These are phyloP conservation scores for Aptenodytes forsteri DNA, from an alignment of 2,113 vertebrate species.

Conservation along the genomic window DNA sequence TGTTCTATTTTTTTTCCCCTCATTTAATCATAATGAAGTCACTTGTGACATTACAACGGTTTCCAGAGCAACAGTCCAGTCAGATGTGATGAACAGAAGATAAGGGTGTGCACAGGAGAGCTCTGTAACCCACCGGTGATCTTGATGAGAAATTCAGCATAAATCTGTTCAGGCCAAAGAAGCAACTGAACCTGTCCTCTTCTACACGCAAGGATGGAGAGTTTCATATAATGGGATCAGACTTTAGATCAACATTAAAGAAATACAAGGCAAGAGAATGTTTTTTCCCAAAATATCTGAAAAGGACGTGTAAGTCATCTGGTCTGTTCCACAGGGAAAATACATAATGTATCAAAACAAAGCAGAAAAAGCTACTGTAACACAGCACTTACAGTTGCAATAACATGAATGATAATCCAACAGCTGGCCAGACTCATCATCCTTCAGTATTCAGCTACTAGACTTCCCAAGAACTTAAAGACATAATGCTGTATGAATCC, in stretches of 20 bases:
- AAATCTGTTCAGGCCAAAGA: neutral
- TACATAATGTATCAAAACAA: neutral
- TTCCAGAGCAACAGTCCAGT: slow-evolving; percentile 65
- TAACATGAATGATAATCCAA: neutral
- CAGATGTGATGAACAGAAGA: slow-evolving; percentile 50
- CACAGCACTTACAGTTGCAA: neutral
- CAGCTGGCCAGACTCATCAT: neutral
- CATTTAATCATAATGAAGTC: slow-evolving; percentile 71
- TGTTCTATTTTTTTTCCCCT: slow-evolving; percentile 58
- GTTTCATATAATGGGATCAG: neutral
- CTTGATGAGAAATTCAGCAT: neutral
- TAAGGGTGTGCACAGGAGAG: neutral
- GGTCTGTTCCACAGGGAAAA: neutral
- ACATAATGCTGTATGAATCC: neutral
- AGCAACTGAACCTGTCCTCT: neutral
- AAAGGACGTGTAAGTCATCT: neutral
- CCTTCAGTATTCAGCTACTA: neutral
- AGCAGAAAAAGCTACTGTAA: neutral
- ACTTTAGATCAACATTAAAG: neutral
- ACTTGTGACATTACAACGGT: slow-evolving; percentile 27
- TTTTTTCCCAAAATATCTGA: neutral
- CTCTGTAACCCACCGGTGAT: neutral
- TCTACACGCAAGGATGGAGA: neutral
- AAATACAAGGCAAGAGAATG: neutral
- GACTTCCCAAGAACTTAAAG: neutral